Evolutionary conservation across 2,888 invertebrate genomes (phyloP).

Genomic region (Alloplasta piceator): DNA sequence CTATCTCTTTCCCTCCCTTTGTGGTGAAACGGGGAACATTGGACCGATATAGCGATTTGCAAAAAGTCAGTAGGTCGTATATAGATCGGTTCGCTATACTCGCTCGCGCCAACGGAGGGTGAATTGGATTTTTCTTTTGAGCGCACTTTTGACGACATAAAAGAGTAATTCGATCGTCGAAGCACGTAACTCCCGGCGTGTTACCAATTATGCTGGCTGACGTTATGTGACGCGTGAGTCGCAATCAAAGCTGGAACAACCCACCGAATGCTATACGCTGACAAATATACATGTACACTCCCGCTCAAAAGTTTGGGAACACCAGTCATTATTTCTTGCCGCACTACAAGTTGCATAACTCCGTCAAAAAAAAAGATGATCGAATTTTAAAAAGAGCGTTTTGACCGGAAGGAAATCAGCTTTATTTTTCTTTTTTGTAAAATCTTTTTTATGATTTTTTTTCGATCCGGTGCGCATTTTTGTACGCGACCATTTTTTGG

Average conservation of each 20-base stretch:
- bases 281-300: too few species aligned
- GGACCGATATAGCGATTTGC: constrained; percentile 4
- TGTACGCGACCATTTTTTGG: too few species aligned
- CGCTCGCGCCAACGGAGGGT: constrained; percentile 18
- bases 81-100: background rate
- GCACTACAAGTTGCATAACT: too few species aligned
- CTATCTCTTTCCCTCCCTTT: background rate
- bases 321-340: too few species aligned
- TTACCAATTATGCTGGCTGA: constrained; percentile 53
- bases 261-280: constrained; percentile 1
- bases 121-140: constrained; percentile 58
- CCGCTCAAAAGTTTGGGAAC: too few species aligned
- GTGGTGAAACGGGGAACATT: background rate
- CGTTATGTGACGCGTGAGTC: constrained; percentile 54
- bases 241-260: constrained; percentile 45
- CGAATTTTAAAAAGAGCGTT: too few species aligned
- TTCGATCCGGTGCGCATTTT: too few species aligned
- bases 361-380: too few species aligned
- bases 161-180: constrained; percentile 59
- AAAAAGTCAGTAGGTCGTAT: constrained; percentile 41
- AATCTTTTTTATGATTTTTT: too few species aligned
- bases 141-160: constrained; percentile 35
- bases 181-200: constrained; percentile 55
- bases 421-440: too few species aligned
- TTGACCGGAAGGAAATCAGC: too few species aligned